Base-by-base conservation (phyloP, 2,113 vertebrate genomes). In the human region DNA sequence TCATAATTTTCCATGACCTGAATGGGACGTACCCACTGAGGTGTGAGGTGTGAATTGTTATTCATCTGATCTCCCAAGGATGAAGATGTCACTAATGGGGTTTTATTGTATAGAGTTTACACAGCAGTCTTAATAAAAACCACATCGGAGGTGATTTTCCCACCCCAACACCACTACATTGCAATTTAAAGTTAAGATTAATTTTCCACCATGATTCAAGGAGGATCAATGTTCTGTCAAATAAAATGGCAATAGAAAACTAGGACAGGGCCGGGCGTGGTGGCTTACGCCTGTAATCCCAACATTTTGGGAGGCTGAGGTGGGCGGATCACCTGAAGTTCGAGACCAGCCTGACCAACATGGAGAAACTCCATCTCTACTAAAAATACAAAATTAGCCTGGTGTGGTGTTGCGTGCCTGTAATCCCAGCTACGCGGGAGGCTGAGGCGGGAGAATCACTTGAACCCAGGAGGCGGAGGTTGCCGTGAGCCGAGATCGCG, bases 101-200 rank as follows among this genome's bases (percentile, higher is more conserved):
- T 75, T 81, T 91, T 96, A 93, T 83, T 87, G 48, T 84, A 66
- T 32, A 90, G 61, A 97, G 25, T 35, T 88, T 35, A 76, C 94
- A 96, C 8, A 50, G 78, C 22, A 89, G 78, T 79, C 52, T 84
- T 96, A 96, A 86, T 55, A 97, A 94, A 75, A 93, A 90, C 76
- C 7, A 93, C 88, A 86, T 40, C 59, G 25, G 38, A 96, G 50
- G 75, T 32, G 59, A 61, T 90, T 96, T 94, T 78, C 30, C 55
- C 85, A 97, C 90, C 89, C 93, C 90, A 90, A 98, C 90, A 97
- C 83, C 81, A 86, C 86, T 88, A 40, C 3, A 83, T 48, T 55
- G 72, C 76, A 96, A 64, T 89, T 93, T 97, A 95, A 73, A 57
- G 50, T 90, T 96, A 90, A 75, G 94, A 82, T 91, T 92, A 95